Evolutionary conservation across 1,140 invertebrate genomes (phyloP), one percentile per base, ranked within the genome.

Genomic region (Zophobas atratus): DNA sequence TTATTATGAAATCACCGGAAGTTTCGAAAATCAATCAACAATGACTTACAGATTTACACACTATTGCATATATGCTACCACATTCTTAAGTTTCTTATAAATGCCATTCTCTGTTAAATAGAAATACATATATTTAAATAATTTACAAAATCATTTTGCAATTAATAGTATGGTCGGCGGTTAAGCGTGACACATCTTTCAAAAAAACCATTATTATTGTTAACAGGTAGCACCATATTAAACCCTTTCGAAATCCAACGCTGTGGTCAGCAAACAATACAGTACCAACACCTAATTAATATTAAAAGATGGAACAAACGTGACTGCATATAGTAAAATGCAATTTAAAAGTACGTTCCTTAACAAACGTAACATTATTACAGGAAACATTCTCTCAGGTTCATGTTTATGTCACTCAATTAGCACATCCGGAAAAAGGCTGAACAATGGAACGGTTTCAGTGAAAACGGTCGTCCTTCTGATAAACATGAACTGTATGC

Each of bases 371-470:
- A 39, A 63, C 60, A n/a, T 67, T 43, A 43, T 67, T 67, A 67
- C 60, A 67, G 60, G 60, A 67, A 67, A 43, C 39, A 67, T 67
- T 67, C 39, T 67, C 60, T 41, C 60, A 67, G 60, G 60, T 67
- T 67, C 60, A 67, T 67, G 60, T 67, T 67, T 67, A 67, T 67
- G 60, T 67, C 60, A 67, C 39, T 36, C 39, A 67, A 67, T 67
- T 67, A 67, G 60, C 60, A 67, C 60, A 67, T 67, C 60, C 60
- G 60, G 60, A 67, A 67, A 67, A 67, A 67, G 60, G 33, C 60
- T 43, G 60, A 67, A 67, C 60, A 67, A 67, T 67, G 20, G 38
- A 67, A 67, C 39, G 3, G 60, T 67, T 67, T 67, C 60, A 67
- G 60, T 67, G 60, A 67, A 67, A 67, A 67, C 39, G 33, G 41